A percentile compares a stretch with the other conserved stretches of the same genome.
These are phyloP conservation scores for Leucophenga varia DNA, from an alignment of 1,140 invertebrate genomes.

Conservation along the genomic window DNA sequence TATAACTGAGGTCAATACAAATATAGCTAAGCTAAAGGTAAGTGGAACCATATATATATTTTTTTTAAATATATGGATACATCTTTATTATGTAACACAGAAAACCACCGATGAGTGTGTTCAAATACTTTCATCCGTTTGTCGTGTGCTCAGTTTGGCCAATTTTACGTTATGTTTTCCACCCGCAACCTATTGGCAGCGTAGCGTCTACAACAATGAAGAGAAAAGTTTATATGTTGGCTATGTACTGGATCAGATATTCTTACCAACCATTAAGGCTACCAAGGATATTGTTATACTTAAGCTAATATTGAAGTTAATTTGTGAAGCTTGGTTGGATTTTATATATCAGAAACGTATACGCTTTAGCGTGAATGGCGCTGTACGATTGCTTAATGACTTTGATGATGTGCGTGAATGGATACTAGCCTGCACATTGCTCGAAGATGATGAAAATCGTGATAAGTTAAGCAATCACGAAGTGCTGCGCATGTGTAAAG, in stretches of 20 bases:
- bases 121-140: constrained; percentile 68
- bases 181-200: constrained; percentile 64
- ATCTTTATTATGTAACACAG: constrained; percentile 51
- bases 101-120: constrained; percentile 69
- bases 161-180: constrained; percentile 78
- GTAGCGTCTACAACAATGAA: constrained; percentile 38
- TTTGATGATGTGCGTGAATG: constrained; percentile 74
- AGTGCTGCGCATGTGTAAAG: constrained; percentile 75
- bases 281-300: constrained; percentile 70
- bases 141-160: constrained; percentile 70
- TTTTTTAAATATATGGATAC: background rate
- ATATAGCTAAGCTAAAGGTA: constrained; percentile 72
- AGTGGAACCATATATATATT: too few relatives aligned
- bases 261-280: constrained; percentile 71
- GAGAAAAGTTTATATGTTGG: constrained; percentile 48
- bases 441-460: constrained; percentile 56
- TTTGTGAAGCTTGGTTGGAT: constrained; percentile 82
- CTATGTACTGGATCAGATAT: constrained; percentile 64
- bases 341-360: constrained; percentile 78
- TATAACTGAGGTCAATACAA: constrained; percentile 72
- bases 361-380: constrained; percentile 64
- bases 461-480: constrained; percentile 74
- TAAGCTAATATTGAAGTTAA: constrained; percentile 75
- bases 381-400: constrained; percentile 69
- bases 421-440: constrained; percentile 63